Evolutionary conservation across 2,888 invertebrate species (phyloP).

Genomic region (Prenolepis imparis): DNA sequence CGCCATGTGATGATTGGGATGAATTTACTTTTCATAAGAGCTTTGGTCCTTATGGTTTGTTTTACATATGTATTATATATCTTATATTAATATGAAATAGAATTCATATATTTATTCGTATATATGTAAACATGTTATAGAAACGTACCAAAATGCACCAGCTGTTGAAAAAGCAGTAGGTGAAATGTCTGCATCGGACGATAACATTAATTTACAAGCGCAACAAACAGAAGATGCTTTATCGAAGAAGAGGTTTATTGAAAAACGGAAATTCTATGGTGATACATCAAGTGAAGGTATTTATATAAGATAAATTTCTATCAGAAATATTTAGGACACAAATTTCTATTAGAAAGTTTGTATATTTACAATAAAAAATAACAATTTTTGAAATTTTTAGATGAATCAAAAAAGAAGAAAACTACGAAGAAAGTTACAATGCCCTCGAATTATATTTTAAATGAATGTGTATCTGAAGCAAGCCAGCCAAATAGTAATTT

Average conservation of each 20-base stretch:
- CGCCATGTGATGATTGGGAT: not conserved
- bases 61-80: not conserved
- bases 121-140: not conserved
- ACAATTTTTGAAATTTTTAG: not conserved
- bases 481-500: too few species aligned
- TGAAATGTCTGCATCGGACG: not conserved
- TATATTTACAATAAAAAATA: not conserved
- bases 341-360: not conserved
- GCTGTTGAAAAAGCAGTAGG: not conserved
- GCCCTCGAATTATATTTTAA: too few species aligned
- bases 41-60: conserved; percentile 10
- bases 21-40: not conserved
- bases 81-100: not conserved
- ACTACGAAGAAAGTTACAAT: too few species aligned
- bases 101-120: not conserved
- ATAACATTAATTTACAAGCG: not conserved
- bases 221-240: not conserved
- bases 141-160: not conserved
- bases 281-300: not conserved
- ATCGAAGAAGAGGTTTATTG: not conserved
- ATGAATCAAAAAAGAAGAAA: too few species aligned
- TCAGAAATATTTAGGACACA: too few species aligned
- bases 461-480: too few species aligned
- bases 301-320: too few species aligned
- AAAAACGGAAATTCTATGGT: not conserved